These are phyloP conservation scores for Carlito syrichta DNA, from an alignment of 2,113 vertebrate genomes.

Conservation along the genomic window DNA sequence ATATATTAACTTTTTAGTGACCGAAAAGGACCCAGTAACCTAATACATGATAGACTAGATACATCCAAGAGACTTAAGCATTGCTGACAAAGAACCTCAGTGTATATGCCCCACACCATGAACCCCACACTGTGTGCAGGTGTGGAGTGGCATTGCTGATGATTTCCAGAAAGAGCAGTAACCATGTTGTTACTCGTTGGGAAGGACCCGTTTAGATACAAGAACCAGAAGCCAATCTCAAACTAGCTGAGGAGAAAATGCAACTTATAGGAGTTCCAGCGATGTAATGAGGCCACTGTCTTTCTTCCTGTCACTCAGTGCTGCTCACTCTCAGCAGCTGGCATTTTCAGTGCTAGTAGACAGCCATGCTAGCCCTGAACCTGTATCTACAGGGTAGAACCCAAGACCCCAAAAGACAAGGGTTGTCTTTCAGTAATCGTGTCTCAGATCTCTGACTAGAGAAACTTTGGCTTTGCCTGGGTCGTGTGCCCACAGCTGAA, in stretches of 20 bases:
- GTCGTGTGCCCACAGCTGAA: neutral
- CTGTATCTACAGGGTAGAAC: neutral
- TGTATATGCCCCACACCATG: no score
- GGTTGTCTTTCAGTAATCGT: neutral
- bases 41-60: neutral
- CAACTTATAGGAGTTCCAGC: neutral
- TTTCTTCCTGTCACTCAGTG: neutral
- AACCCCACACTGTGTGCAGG: neutral
- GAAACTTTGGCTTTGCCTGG: neutral
- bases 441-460: neutral
- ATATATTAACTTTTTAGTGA: neutral
- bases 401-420: neutral
- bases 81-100: neutral
- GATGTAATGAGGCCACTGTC: no score
- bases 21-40: neutral
- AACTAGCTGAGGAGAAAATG: neutral
- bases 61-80: neutral
- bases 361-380: neutral
- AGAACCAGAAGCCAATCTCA: neutral
- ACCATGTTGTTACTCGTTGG: neutral
- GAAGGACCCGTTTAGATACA: neutral
- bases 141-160: neutral
- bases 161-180: neutral
- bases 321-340: neutral
- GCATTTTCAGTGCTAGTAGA: neutral